phyloP scores from a whole-genome alignment of 2,797 vertebrate genomes.

The Danio jaintianensis region DNA sequence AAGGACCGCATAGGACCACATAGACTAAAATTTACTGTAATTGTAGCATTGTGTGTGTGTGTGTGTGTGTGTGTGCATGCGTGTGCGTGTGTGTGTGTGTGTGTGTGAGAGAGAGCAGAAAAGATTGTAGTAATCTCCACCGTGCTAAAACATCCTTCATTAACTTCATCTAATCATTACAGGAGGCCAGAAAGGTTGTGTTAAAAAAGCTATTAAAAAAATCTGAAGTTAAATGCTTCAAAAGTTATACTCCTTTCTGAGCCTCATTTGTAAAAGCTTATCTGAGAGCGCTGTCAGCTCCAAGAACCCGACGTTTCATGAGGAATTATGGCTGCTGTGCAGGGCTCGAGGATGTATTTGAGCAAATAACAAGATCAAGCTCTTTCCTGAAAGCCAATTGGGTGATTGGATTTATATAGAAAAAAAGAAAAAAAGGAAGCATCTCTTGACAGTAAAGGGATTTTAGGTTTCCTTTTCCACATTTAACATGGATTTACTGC shows the following conservation, averaged over 20 bases:
- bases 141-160: conserved; percentile 54
- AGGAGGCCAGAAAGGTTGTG: conserved; percentile 50
- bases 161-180: conserved; percentile 56
- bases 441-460: conserved; percentile 31
- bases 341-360: conserved; percentile 35
- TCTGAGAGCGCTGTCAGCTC: conserved; percentile 33
- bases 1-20: not conserved
- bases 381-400: conserved; percentile 18
- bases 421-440: not conserved
- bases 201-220: conserved; percentile 54
- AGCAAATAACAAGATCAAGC: conserved; percentile 40
- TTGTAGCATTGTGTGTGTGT: conserved; percentile 4
- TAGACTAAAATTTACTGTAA: conserved; percentile 18
- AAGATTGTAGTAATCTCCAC: conserved; percentile 26
- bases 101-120: not conserved
- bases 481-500: conserved; percentile 36
- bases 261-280: conserved; percentile 54
- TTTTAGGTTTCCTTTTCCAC: conserved; percentile 44
- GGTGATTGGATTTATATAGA: conserved; percentile 41
- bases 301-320: conserved; percentile 47
- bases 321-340: conserved; percentile 40
- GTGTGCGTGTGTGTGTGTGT: conserved; percentile 3
- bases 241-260: conserved; percentile 52
- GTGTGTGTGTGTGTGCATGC: conserved; percentile 12
- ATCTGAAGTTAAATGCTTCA: conserved; percentile 49